Conservation (phyloP, 2,113 vertebrate genomes). For the Pedionomus torquatus region DNA sequence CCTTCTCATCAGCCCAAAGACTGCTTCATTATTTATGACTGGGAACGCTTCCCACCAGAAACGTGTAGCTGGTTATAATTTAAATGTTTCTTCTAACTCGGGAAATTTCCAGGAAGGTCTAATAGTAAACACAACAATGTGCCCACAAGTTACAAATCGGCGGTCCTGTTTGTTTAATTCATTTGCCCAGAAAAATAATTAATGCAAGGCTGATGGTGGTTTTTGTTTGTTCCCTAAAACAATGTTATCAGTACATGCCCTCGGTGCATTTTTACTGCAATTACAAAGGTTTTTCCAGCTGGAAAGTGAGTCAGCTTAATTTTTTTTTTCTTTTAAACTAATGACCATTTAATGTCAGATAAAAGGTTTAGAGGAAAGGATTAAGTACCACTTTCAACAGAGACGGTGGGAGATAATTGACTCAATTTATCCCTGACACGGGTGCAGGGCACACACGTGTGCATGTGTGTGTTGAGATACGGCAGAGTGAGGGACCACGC, state of each 20-base stretch:
- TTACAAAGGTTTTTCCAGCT: conserved; percentile 42
- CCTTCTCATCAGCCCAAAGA: neutral
- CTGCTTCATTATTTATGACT: neutral
- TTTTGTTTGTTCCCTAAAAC: conserved; percentile 31
- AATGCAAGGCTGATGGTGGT: neutral
- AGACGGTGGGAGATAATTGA: conserved; percentile 41
- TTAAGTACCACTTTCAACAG: conserved; percentile 52
- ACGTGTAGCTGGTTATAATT: neutral
- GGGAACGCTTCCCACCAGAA: neutral
- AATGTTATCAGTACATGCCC: conserved; percentile 30
- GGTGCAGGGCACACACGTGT: fast-evolving
- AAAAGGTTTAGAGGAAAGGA: conserved; percentile 54
- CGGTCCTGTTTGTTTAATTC: conserved; percentile 7
- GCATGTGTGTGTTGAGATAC: neutral
- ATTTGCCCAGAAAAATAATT: conserved; percentile 21
- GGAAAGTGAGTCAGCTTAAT: conserved; percentile 31
- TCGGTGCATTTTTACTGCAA: neutral
- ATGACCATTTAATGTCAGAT: conserved; percentile 54
- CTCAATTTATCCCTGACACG: neutral
- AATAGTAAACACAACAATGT: neutral
- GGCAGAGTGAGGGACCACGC: neutral
- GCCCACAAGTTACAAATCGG: neutral
- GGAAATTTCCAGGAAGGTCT: conserved; percentile 41
- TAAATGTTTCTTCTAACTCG: neutral
- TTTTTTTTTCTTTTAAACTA: conserved; percentile 47